phyloP scores from a whole-genome alignment of 2,888 invertebrate species.

The Alcis repandata region DNA sequence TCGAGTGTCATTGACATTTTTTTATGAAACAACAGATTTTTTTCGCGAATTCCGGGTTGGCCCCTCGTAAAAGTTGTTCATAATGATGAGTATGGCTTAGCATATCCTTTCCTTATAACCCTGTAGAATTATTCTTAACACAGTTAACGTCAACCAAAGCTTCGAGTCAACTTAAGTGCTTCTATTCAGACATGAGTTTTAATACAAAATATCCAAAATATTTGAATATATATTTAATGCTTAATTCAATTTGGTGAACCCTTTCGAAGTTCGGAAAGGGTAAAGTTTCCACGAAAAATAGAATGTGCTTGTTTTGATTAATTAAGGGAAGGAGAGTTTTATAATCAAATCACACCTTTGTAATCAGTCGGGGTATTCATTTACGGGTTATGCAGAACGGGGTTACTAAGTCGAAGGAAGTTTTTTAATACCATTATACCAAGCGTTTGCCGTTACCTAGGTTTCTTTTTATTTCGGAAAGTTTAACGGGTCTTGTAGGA shows the following conservation, averaged over 20 bases:
- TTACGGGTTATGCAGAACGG: not conserved
- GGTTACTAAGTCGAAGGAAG: too few relatives aligned
- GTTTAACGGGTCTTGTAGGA: too few relatives aligned
- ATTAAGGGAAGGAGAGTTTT: not conserved
- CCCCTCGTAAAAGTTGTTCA: too few relatives aligned
- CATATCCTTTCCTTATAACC: too few relatives aligned
- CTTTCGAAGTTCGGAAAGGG: not conserved
- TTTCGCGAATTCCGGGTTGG: too few relatives aligned
- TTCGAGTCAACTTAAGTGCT: constrained; percentile 22
- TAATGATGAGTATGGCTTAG: too few relatives aligned
- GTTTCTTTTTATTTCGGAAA: too few relatives aligned
- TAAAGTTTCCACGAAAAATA: not conserved
- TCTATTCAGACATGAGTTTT: constrained; percentile 21
- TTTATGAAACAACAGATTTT: too few relatives aligned
- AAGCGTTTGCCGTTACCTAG: too few relatives aligned
- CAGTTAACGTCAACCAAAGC: constrained; percentile 12
- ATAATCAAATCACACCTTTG: not conserved
- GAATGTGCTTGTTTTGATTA: not conserved
- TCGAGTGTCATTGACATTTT: too few relatives aligned
- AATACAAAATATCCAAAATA: constrained; percentile 11
- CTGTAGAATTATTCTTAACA: constrained; percentile 14
- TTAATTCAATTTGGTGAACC: constrained; percentile 14
- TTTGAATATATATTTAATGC: constrained; percentile 13
- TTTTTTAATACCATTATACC: too few relatives aligned
- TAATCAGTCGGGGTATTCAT: not conserved